Base-by-base conservation (phyloP, 2,888 invertebrate species). In the Epirrhoe alternata region DNA sequence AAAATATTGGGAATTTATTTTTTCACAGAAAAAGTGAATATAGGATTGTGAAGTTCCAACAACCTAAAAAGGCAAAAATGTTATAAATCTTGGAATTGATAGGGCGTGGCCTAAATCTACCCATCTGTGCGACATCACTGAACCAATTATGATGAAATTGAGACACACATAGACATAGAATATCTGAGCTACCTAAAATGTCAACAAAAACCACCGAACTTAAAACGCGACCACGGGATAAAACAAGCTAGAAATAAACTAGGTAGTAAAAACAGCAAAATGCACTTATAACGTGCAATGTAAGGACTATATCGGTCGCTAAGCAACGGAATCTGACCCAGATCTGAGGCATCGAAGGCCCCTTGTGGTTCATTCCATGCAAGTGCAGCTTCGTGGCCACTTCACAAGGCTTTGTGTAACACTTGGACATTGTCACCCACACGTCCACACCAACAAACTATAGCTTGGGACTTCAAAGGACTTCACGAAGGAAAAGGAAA, bases 321-420 rank as follows among this genome's bases (percentile, higher is more conserved):
- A 16, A 24, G 54, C 54, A 54, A 61, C 61, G n/a, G 56, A 51
- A 63, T 57, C 63, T 58, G 57, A 63, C 63, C 63, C 42, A 63
- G 57, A 63, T 63, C 63, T 58, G 57, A 30, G 16, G 47, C 47
- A 16, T 16, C 47, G 47, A 47, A 16, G 47, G 14, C 14, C 12
- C 47, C 12, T 16, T 16, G 47, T 47, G 45, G 47, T 3, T 3
- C 45, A 16, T 14, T 47, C 38, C 5, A 42, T 8, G 45, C 16
- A 16, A 45, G 47, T 2, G 47, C 47, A 14, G 47, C 14, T 42
- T 12, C 12, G 12, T 42, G 38, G 5, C 12, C 38, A 42, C 38
- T 42, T 42, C 38, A 42, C 12, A 12, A 3, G 1, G 12, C 12
- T 12, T 4, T 4, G 38, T 10, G 38, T 12, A 42, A 42, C 38